Evolutionary conservation across 2,797 vertebrate species (phyloP).

Genomic region (Squalus acanthias): DNA sequence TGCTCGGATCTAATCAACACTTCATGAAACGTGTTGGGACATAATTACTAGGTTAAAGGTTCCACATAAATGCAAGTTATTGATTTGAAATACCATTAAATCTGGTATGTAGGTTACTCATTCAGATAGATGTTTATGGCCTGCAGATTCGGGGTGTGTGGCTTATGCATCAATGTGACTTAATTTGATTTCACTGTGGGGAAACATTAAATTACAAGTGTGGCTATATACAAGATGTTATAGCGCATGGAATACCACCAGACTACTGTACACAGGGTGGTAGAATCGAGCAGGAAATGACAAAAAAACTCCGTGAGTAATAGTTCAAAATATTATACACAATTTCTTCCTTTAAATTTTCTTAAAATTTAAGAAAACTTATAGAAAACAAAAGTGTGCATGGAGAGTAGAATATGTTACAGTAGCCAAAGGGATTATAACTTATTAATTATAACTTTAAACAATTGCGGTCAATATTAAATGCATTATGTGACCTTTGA

Average conservation of each 20-base stretch:
- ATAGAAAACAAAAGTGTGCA: neutral
- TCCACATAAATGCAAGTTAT: neutral
- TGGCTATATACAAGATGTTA: neutral
- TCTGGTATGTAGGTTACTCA: neutral
- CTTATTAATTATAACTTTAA: neutral
- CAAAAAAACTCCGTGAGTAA: neutral
- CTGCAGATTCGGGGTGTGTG: neutral
- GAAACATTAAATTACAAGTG: neutral
- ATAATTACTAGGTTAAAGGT: neutral
- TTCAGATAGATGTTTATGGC: neutral
- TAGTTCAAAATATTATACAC: neutral
- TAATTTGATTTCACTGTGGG: neutral
- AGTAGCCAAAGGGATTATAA: neutral
- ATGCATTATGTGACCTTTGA: neutral
- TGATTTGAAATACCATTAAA: slow-evolving; percentile 9
- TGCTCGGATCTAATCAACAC: neutral
- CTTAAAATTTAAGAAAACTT: neutral
- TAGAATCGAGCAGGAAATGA: neutral
- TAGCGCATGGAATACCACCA: neutral
- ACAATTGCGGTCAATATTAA: neutral
- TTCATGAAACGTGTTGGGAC: neutral
- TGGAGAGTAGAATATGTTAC: neutral
- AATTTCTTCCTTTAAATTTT: neutral
- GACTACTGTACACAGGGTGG: neutral
- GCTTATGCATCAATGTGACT: neutral